phyloP scores from a whole-genome alignment of 2,888 invertebrate genomes.

The Noctuana brunneofusca region DNA sequence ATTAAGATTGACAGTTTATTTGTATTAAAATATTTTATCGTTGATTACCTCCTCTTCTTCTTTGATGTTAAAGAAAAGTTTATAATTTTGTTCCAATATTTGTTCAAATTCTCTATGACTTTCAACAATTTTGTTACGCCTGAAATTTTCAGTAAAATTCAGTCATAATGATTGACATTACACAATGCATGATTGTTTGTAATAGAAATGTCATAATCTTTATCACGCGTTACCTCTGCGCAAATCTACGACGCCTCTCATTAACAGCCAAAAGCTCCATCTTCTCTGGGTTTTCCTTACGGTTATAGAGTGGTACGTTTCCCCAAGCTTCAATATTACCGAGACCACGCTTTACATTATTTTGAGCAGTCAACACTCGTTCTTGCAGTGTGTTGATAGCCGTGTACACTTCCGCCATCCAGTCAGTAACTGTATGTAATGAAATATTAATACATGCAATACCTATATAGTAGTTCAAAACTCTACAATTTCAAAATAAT shows the following conservation, averaged over 20 bases:
- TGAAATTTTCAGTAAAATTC: slow-evolving; percentile 40
- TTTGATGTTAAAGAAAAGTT: slow-evolving; percentile 86
- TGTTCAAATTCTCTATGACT: slow-evolving; percentile 83
- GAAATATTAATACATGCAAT: neutral
- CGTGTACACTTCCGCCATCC: slow-evolving; percentile 86
- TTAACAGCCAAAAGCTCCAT: slow-evolving; percentile 80
- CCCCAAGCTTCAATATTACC: slow-evolving; percentile 87
- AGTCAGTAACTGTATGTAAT: slow-evolving; percentile 81
- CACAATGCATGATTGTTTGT: no score
- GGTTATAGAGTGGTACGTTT: slow-evolving; percentile 87
- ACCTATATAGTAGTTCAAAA: neutral
- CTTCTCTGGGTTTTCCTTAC: slow-evolving; percentile 80
- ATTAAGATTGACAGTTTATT: neutral
- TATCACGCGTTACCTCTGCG: slow-evolving; percentile 68
- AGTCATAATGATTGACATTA: no score
- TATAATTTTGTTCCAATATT: slow-evolving; percentile 85
- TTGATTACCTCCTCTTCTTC: slow-evolving; percentile 68
- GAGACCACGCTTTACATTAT: slow-evolving; percentile 84
- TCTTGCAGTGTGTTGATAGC: slow-evolving; percentile 88
- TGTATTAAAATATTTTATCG: neutral
- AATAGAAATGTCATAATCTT: neutral
- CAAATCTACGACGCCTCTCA: slow-evolving; percentile 80
- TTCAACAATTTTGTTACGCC: slow-evolving; percentile 64
- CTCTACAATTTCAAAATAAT: neutral
- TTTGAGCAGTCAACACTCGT: slow-evolving; percentile 86